Evolutionary conservation across 2,888 invertebrate species (phyloP).

Genomic region (Pilophorus perplexus): DNA sequence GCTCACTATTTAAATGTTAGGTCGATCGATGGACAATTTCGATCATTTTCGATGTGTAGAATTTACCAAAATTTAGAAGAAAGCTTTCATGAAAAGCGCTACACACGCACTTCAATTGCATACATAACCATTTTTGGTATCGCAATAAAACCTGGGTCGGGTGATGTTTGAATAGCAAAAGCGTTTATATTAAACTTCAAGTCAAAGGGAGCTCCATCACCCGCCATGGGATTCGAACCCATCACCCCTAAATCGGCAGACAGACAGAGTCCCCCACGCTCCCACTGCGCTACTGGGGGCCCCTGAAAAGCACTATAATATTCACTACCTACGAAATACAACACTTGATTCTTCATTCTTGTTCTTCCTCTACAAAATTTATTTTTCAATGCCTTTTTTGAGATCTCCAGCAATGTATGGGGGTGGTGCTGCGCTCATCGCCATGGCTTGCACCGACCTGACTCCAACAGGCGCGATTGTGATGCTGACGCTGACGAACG

Average conservation of each 20-base stretch:
- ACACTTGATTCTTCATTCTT: not conserved
- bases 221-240: too few relatives aligned
- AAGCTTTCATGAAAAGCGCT: too few relatives aligned
- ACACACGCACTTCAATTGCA: too few relatives aligned
- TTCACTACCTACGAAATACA: too few relatives aligned
- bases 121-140: not conserved
- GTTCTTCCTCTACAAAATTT: not conserved
- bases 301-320: not conserved
- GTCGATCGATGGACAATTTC: not conserved
- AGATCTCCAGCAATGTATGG: slow-evolving; percentile 36
- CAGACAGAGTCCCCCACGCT: too few relatives aligned
- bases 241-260: too few relatives aligned
- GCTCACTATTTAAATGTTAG: not conserved
- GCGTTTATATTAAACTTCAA: too few relatives aligned
- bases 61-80: not conserved
- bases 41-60: not conserved
- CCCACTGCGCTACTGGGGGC: too few relatives aligned
- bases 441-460: slow-evolving; percentile 20
- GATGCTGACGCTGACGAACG: slow-evolving; percentile 51
- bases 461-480: slow-evolving; percentile 49
- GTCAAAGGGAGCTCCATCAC: too few relatives aligned
- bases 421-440: slow-evolving; percentile 22
- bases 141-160: too few relatives aligned
- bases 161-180: too few relatives aligned
- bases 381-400: not conserved